phyloP scores from a whole-genome alignment of 35 echinoderm and acorn worm species.

The Apostichopus parvimensis region DNA sequence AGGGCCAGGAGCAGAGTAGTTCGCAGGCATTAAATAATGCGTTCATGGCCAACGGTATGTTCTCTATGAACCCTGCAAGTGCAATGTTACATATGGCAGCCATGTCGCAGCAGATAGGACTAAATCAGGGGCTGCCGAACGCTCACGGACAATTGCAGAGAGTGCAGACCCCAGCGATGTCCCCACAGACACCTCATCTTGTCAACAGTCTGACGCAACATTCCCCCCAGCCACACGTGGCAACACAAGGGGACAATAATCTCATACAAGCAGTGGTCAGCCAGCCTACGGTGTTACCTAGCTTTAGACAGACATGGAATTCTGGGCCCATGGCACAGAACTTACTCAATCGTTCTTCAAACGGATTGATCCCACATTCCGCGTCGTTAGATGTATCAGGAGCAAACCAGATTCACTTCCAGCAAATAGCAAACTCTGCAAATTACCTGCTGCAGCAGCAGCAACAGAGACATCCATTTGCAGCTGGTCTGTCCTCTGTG shows the following conservation, averaged over 20 bases:
- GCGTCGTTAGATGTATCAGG: constrained; percentile 36
- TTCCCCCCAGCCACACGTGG: constrained; percentile 58
- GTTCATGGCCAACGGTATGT: constrained; percentile 59
- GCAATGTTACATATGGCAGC: constrained; percentile 61
- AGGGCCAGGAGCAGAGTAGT: background rate
- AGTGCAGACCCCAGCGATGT: constrained; percentile 57
- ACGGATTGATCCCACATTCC: constrained; percentile 53
- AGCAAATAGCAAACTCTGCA: constrained; percentile 23
- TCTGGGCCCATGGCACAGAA: constrained; percentile 47
- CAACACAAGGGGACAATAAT: constrained; percentile 21
- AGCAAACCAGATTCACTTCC: constrained; percentile 31
- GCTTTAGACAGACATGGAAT: constrained; percentile 89
- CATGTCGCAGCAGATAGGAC: constrained; percentile 48
- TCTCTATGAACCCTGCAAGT: constrained; percentile 52
- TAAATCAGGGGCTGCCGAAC: constrained; percentile 31
- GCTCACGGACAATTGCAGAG: constrained; percentile 41
- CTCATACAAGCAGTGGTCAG: constrained; percentile 11
- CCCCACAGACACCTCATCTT: constrained; percentile 64
- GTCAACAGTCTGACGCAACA: constrained; percentile 71
- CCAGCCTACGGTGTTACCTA: constrained; percentile 69
- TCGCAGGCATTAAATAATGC: constrained; percentile 45
- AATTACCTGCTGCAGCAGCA: background rate
- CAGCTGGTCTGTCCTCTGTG: background rate
- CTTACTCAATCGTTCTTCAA: constrained; percentile 18
- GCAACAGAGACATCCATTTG: constrained; percentile 26